Percentiles rank a stretch among this genome's conserved stretches.
phyloP scores from a whole-genome alignment of 2,113 vertebrate species.

The Callipepla squamata region DNA sequence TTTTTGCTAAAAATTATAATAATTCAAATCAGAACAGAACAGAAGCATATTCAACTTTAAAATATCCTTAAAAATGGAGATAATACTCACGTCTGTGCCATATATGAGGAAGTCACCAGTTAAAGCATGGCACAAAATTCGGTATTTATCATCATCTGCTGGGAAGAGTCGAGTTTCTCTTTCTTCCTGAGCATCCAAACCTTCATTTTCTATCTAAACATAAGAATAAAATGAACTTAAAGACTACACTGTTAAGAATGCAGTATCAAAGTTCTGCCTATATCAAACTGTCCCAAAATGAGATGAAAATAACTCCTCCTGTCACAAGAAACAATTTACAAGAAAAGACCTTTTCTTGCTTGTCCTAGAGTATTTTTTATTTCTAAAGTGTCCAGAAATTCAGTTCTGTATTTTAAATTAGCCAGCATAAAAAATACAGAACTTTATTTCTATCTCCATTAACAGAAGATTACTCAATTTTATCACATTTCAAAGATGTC shows the following conservation, averaged over 20 bases:
- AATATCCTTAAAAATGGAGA: background rate
- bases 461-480: background rate
- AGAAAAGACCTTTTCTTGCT: background rate
- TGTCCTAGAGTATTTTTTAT: background rate
- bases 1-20: background rate
- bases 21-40: background rate
- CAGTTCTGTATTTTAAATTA: background rate
- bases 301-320: background rate
- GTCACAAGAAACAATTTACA: background rate
- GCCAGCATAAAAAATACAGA: background rate
- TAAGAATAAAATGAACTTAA: background rate
- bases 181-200: conserved; percentile 84
- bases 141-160: conserved; percentile 85
- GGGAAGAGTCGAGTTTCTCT: conserved; percentile 94
- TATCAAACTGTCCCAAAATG: background rate
- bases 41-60: background rate
- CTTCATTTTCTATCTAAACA: conserved; percentile 90
- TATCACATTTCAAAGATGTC: background rate
- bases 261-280: background rate
- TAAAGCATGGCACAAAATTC: conserved; percentile 91
- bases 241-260: background rate
- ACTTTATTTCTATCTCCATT: background rate
- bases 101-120: conserved; percentile 94
- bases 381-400: background rate
- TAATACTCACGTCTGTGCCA: conserved; percentile 90